Evolutionary conservation across 2,888 invertebrate genomes (phyloP), one percentile per base, ranked within the genome.

Genomic region (Colostygia pectinataria): DNA sequence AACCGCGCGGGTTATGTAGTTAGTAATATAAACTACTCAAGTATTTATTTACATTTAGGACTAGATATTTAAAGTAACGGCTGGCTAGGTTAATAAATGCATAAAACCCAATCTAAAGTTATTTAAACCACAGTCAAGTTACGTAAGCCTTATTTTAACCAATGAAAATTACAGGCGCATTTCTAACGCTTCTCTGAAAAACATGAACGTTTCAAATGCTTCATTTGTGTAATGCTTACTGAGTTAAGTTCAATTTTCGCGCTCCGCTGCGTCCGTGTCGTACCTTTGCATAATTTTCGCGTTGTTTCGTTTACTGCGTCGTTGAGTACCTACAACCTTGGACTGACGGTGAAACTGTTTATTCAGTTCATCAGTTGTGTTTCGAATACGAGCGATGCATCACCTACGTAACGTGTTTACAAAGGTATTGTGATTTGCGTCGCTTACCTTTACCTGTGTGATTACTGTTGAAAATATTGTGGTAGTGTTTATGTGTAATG

Each of bases 381-480:
- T 84, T 85, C 70, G 79, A 63, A 62, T 67, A 59, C 70, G 72
- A 73, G 72, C 61, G 78, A 89, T 89, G 89, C 87, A 89, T 77
- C 89, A 87, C 82, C 77, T 89, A 65, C 88, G 89, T 54, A 80
- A 65, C 61, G 88, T 89, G 60, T 89, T 89, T 63, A 68, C 74
- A 14, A 89, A 89, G 89, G 89, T 88, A 66, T 44, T 50, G 55
- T 56, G 31, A 47, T 48, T 39, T 50, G 44, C 61, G 57, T 55
- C 36, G 13, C 37, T 54, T 62, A 52, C 52, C 56, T 39, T 20
- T 38, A 25, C 20, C 20, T 38, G 28, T 42, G 52, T 33, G 32
- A 38, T 38, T 24, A 1, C 5, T 12, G 33, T 5, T 9, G 28
- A 37, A 38, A 39, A 4, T 6, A 1, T 6, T 46, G 12, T 42